Percentiles rank a stretch among this genome's conserved stretches.
phyloP scores from a whole-genome alignment of 2,888 invertebrate genomes.

The Reticulitermes lucifugus region DNA sequence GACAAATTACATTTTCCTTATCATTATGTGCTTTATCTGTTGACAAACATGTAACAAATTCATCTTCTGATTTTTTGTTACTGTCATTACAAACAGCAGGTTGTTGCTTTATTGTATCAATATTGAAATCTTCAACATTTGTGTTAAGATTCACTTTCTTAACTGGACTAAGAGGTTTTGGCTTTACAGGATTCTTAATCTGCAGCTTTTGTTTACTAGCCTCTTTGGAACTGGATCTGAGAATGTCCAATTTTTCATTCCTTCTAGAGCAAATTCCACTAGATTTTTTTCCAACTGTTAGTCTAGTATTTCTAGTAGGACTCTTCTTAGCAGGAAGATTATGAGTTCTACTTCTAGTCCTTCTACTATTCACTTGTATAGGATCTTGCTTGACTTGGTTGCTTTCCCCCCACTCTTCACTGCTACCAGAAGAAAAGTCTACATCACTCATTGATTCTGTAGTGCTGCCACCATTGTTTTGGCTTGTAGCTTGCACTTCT shows the following conservation, averaged over 20 bases:
- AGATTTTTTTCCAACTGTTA: background rate
- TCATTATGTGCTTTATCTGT: background rate
- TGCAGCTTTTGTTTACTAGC: background rate
- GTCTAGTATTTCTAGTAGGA: background rate
- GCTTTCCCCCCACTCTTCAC: background rate
- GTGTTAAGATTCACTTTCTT: background rate
- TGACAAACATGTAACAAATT: background rate
- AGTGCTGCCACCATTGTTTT: background rate
- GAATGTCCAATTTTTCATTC: background rate
- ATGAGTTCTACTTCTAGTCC: background rate
- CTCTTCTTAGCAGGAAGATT: background rate
- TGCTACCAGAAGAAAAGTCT: constrained; percentile 29
- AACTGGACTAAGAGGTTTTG: constrained; percentile 19
- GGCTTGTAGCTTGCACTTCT: background rate
- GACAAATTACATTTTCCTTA: background rate
- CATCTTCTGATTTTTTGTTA: background rate
- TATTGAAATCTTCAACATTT: background rate
- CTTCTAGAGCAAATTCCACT: background rate
- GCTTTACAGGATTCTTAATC: background rate
- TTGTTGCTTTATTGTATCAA: background rate
- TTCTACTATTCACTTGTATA: background rate
- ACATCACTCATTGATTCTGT: constrained; percentile 32
- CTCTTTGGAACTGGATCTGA: background rate
- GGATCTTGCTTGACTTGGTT: background rate
- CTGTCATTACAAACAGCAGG: background rate